Evolutionary conservation across 2,113 vertebrate species (phyloP).

Genomic region (Solea solea): DNA sequence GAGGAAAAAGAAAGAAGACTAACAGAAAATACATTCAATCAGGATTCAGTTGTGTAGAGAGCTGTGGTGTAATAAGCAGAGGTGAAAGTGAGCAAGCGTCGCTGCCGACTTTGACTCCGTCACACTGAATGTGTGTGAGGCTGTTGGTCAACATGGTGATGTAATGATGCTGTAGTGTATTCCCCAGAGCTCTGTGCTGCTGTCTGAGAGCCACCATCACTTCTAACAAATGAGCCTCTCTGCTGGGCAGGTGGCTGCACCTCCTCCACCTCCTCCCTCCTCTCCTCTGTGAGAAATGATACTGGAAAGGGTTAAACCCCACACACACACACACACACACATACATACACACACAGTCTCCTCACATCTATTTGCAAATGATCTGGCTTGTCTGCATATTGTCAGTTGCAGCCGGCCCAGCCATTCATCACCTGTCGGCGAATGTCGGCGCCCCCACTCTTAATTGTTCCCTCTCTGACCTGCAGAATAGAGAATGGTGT

Average conservation of each 20-base stretch:
- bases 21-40: too few relatives aligned
- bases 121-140: slow-evolving; percentile 1
- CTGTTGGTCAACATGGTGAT: slow-evolving; percentile 46
- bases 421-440: slow-evolving; percentile 91
- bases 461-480: slow-evolving; percentile 90
- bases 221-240: slow-evolving; percentile 66
- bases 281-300: slow-evolving; percentile 47
- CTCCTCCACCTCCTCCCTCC: slow-evolving; percentile 50
- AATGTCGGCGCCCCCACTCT: slow-evolving; percentile 84
- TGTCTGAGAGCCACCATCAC: slow-evolving; percentile 60
- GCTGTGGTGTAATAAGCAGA: not conserved
- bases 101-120: slow-evolving; percentile 14
- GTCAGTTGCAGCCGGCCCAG: slow-evolving; percentile 86
- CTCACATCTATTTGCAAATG: slow-evolving; percentile 89
- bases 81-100: not conserved
- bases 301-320: slow-evolving; percentile 70
- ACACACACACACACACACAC: not conserved
- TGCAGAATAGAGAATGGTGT: slow-evolving; percentile 83
- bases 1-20: too few relatives aligned
- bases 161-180: slow-evolving; percentile 29
- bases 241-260: slow-evolving; percentile 58
- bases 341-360: slow-evolving; percentile 47
- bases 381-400: slow-evolving; percentile 94
- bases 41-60: too few relatives aligned
- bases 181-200: slow-evolving; percentile 12